phyloP scores from a whole-genome alignment of 2,113 vertebrate species.

The Xenus cinereus region DNA sequence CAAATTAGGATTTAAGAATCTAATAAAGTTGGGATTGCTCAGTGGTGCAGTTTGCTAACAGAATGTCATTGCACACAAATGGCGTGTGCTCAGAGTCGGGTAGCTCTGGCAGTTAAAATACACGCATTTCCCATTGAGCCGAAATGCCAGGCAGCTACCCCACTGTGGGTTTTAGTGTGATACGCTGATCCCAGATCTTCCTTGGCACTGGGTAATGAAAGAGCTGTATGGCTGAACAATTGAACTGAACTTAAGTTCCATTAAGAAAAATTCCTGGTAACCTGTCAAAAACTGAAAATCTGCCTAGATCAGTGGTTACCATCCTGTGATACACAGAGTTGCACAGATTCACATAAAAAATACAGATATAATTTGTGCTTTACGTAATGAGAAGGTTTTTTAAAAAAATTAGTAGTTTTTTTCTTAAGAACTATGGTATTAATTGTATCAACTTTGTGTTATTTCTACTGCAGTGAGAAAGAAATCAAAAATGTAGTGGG shows the following conservation, averaged over 20 bases:
- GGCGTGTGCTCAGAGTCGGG: not conserved
- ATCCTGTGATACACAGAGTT: not conserved
- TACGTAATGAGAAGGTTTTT: not conserved
- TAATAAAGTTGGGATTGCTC: constrained; percentile 31
- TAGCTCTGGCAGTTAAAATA: not conserved
- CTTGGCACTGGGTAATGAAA: not conserved
- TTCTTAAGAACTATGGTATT: not conserved
- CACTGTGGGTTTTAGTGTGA: not conserved
- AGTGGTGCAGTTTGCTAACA: constrained; percentile 27
- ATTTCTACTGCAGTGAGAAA: not conserved
- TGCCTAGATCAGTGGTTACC: not conserved
- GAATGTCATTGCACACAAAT: constrained; percentile 2
- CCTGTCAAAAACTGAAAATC: not conserved
- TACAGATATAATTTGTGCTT: not conserved
- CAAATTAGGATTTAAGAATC: constrained; percentile 51
- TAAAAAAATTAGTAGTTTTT: not conserved
- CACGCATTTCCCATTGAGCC: not conserved
- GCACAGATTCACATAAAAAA: not conserved
- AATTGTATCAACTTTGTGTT: not conserved
- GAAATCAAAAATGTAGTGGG: not conserved
- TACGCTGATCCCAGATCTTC: not conserved
- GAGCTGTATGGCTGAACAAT: not conserved
- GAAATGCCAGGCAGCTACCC: not conserved
- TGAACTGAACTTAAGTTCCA: not conserved
- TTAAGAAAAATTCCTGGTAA: not conserved